Conservation (phyloP, 2,888 invertebrate genomes). For the Sinhomidia bicolor region DNA sequence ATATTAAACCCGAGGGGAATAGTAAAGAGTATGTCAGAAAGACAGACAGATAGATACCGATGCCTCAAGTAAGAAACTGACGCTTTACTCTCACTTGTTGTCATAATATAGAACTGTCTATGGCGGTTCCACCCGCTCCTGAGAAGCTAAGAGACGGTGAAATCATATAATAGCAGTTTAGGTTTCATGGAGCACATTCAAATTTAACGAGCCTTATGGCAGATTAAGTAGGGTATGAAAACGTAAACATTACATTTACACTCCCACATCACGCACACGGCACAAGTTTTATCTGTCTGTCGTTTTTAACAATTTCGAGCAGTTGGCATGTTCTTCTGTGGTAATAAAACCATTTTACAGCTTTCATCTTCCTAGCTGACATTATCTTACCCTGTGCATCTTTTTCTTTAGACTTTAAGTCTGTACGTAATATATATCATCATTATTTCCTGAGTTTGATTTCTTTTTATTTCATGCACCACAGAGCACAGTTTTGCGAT, state of each 20-base stretch:
- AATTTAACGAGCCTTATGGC: slow-evolving; percentile 57
- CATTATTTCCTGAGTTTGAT: not conserved
- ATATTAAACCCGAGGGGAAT: too few species aligned
- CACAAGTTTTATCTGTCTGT: slow-evolving; percentile 22
- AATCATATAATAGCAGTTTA: slow-evolving; percentile 5
- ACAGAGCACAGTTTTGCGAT: too few species aligned
- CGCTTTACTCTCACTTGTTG: too few species aligned
- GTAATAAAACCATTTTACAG: slow-evolving; percentile 27
- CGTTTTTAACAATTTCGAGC: not conserved
- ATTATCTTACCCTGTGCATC: slow-evolving; percentile 10
- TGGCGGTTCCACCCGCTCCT: not conserved
- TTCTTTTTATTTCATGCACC: not conserved
- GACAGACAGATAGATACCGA: too few species aligned
- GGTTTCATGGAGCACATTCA: slow-evolving; percentile 44
- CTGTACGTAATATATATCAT: slow-evolving; percentile 1
- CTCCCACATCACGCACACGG: slow-evolving; percentile 57
- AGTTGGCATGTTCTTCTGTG: slow-evolving; percentile 27
- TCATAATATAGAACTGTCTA: too few species aligned
- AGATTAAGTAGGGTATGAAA: slow-evolving; percentile 68
- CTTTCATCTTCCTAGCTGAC: slow-evolving; percentile 13
- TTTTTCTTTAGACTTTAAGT: not conserved
- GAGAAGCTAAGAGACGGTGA: not conserved
- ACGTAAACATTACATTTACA: slow-evolving; percentile 58
- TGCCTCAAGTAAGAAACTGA: too few species aligned
- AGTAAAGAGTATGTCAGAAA: too few species aligned